Base-by-base conservation (phyloP, 1,140 invertebrate genomes). In the Pogonus chalceus region DNA sequence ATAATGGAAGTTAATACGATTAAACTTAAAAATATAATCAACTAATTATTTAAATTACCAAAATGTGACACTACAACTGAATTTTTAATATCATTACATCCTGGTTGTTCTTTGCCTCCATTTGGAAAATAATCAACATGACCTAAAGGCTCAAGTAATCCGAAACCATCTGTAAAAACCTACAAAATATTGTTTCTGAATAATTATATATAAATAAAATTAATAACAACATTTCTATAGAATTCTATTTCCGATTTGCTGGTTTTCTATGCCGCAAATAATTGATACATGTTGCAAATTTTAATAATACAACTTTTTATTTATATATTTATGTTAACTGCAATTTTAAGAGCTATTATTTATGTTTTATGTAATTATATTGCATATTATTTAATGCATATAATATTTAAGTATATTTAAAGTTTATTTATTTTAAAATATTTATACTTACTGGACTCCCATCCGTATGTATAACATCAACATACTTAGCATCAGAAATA, bases 381-480 rank as follows among this genome's bases (percentile, higher is more conserved):
- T n/a, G n/a, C n/a, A n/a, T n/a, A n/a, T n/a, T n/a, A n/a, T n/a
- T n/a, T n/a, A n/a, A n/a, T n/a, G n/a, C n/a, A n/a, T n/a, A n/a
- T n/a, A n/a, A n/a, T n/a, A n/a, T n/a, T n/a, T n/a, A n/a, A n/a
- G n/a, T n/a, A n/a, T n/a, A n/a, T n/a, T n/a, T n/a, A n/a, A n/a
- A n/a, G n/a, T n/a, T n/a, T n/a, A n/a, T n/a, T n/a, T n/a, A n/a
- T n/a, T n/a, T n/a, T n/a, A n/a, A n/a, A 23, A 47, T 46, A n/a
- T 46, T 1, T 26, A 22, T 2, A 57, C 56, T 62, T 63, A 69
- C 66, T 10, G 69, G 69, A 60, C 88, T 87, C 52, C 83, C 85
- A 67, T 89, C 89, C 0, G 88, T 92, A 65, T 92, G 90, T 61
- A 92, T 86, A 47, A 88, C 86, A 66, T 93, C 90, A 9, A 93